Percentiles rank a stretch among this genome's conserved stretches.
These are phyloP conservation scores for Leptobrachium ailaonicum DNA, from an alignment of 2,113 vertebrate genomes.

Conservation along the genomic window DNA sequence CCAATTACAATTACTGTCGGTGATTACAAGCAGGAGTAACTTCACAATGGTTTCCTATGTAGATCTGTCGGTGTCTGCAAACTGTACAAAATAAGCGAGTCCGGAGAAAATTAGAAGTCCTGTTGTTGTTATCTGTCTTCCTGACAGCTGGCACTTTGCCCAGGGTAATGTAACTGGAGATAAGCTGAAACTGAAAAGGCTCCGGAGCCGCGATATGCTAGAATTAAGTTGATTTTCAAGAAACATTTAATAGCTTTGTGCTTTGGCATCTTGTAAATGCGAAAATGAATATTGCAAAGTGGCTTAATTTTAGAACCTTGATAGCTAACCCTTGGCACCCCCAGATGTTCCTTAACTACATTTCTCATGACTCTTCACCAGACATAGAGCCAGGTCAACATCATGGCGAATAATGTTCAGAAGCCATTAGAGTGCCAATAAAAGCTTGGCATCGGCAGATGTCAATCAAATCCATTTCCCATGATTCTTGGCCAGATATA, in stretches of 20 bases:
- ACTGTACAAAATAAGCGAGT: not conserved
- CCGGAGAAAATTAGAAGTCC: not conserved
- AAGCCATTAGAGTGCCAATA: too few relatives aligned
- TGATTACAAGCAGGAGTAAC: constrained; percentile 18
- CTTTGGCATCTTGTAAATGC: not conserved
- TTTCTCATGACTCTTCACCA: too few relatives aligned
- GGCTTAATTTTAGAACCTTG: not conserved
- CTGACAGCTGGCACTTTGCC: not conserved
- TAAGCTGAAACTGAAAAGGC: not conserved
- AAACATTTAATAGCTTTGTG: not conserved
- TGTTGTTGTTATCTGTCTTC: not conserved
- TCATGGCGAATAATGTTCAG: too few relatives aligned
- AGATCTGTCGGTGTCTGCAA: constrained; percentile 4
- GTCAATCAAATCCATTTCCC: too few relatives aligned
- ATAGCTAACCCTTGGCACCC: not conserved
- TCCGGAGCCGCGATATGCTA: not conserved
- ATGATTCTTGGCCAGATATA: too few relatives aligned
- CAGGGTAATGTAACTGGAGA: not conserved
- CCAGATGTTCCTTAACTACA: too few relatives aligned
- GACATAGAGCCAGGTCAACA: too few relatives aligned
- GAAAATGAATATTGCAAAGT: not conserved
- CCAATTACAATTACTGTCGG: constrained; percentile 29
- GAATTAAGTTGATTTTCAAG: not conserved
- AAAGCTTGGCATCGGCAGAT: too few relatives aligned
- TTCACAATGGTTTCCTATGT: constrained; percentile 8